Evolutionary conservation across 2,888 invertebrate genomes (phyloP), one percentile per base, ranked within the genome.

Genomic region (Mechanitis messenoides): DNA sequence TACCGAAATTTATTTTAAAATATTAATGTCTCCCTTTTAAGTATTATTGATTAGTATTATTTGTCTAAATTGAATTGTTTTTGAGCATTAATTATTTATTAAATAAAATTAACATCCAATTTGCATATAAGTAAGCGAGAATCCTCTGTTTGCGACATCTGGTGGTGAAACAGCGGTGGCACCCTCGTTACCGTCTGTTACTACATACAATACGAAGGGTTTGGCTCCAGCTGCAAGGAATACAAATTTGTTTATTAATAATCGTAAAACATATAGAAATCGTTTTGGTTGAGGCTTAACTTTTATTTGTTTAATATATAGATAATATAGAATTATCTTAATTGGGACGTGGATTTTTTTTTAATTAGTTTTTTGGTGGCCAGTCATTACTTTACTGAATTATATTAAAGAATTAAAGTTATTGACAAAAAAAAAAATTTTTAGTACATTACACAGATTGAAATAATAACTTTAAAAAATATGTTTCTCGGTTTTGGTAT

Each of bases 91-190:
- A 20, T 57, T 54, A 53, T 33, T 28, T 45, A 56, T 11, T 46
- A 33, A 33, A 38, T 55, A 28, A 33, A 45, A 2, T 55, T 76
- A 90, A 69, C 96, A 96, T 3, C 92, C 91, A 59, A 92, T 75
- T 81, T 95, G 94, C 53, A 92, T 88, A 78, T 94, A 96, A 3
- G 90, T 79, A 12, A 96, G 81, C 7, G 93, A 92, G 80, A 96
- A 96, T 20, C 96, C 96, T 65, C 94, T 85, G 80, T 95, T 96
- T 38, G 92, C 93, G 63, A 92, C 90, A 74, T 95, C 95, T 2
- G 91, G 85, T 5, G 90, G 80, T 0, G 81, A 79, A 1, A 77
- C 70, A 0, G 85, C 78, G 0, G 85, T 87, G 1, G 84, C 83
- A 1, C 84, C 84, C 77, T 94, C 94, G 70, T 92, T 88, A 0